A percentile compares a stretch with the other conserved stretches of the same genome.
Conservation (phyloP, 2,888 invertebrate genomes). For the Acrocyrtus sp. region DNA sequence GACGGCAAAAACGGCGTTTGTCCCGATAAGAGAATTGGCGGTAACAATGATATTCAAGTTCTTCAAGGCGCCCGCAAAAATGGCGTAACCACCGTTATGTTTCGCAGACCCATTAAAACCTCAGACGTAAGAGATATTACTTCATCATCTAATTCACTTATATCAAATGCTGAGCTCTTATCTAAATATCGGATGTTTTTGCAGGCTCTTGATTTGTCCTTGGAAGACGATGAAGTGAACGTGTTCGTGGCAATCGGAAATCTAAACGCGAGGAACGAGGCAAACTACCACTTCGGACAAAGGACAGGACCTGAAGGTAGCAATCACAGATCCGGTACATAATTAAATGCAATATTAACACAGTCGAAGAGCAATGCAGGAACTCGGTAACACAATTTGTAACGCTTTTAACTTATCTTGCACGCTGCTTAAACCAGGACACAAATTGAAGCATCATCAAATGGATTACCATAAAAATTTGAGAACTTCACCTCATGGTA, state of each 20-base stretch:
- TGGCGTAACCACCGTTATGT: constrained; percentile 83
- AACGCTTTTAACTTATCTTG: neutral
- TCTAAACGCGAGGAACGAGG: constrained; percentile 81
- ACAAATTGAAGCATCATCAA: constrained; percentile 33
- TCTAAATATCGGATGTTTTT: neutral
- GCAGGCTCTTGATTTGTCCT: constrained; percentile 70
- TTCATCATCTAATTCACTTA: constrained; percentile 69
- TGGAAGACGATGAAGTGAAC: constrained; percentile 76
- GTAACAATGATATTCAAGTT: constrained; percentile 80
- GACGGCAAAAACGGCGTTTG: constrained; percentile 86
- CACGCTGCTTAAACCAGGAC: constrained; percentile 35
- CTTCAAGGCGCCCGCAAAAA: constrained; percentile 81
- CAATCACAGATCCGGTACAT: too few species aligned
- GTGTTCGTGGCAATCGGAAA: constrained; percentile 91
- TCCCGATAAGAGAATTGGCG: constrained; percentile 84
- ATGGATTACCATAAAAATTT: constrained; percentile 14
- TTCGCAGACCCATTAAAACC: constrained; percentile 80
- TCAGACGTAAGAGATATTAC: constrained; percentile 29
- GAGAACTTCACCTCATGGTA: constrained; percentile 33
- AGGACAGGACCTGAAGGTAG: constrained; percentile 70
- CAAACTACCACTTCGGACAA: constrained; percentile 84
- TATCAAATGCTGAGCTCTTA: constrained; percentile 71
- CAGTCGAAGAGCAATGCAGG: too few species aligned
- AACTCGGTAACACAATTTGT: too few species aligned
- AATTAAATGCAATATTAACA: too few species aligned